phyloP scores from a whole-genome alignment of 2,797 vertebrate species.

The Capromys pilorides region DNA sequence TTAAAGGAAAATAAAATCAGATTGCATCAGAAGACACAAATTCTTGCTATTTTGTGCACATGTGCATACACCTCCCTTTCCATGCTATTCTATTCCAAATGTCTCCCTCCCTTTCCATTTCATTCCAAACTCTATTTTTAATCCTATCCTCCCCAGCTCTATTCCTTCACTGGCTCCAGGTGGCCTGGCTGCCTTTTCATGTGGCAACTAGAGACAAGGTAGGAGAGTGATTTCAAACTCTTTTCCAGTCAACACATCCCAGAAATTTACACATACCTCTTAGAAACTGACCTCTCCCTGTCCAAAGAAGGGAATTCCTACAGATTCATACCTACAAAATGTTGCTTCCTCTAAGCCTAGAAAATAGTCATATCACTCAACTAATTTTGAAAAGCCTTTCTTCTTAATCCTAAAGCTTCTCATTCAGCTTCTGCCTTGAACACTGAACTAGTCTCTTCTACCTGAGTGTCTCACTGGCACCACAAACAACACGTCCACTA shows the following conservation, averaged over 20 bases:
- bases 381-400: neutral
- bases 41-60: neutral
- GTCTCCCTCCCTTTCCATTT: neutral
- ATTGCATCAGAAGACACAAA: neutral
- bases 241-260: neutral
- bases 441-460: neutral
- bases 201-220: neutral
- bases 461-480: neutral
- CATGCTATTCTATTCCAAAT: neutral
- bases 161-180: neutral
- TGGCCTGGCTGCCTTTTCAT: neutral
- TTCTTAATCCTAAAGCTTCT: neutral
- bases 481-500: neutral
- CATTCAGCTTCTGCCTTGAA: constrained; percentile 22
- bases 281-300: neutral
- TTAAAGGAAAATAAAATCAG: constrained; percentile 17
- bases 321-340: neutral
- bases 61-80: neutral
- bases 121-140: neutral
- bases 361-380: neutral
- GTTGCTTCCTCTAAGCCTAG: neutral
- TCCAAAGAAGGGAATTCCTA: neutral
- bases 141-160: neutral
- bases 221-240: neutral
- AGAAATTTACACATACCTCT: neutral